These are phyloP conservation scores for Dicyrtomina minuta DNA, from an alignment of 2,888 invertebrate species.

Conservation along the genomic window DNA sequence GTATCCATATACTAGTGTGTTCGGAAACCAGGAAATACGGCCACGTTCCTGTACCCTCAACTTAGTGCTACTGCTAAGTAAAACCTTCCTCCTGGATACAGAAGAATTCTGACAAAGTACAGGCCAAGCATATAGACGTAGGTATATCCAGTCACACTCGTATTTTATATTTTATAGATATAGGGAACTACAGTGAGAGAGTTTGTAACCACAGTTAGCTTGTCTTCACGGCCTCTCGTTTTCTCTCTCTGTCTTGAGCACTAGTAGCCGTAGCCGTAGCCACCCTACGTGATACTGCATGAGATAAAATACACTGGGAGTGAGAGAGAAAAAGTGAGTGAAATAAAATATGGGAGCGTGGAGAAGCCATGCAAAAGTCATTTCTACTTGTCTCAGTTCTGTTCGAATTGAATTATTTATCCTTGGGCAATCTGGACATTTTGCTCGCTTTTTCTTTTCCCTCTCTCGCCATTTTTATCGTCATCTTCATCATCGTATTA, in stretches of 20 bases:
- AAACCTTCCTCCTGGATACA: neutral
- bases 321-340: neutral
- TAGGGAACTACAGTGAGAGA: neutral
- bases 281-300: no score
- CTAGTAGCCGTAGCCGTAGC: neutral
- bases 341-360: neutral
- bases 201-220: no score
- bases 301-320: neutral
- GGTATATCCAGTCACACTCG: no score
- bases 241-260: neutral
- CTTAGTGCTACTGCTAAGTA: no score
- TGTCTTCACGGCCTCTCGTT: no score
- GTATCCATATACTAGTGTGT: neutral
- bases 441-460: conserved; percentile 12
- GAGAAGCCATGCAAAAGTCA: conserved; percentile 1
- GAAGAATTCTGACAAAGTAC: neutral
- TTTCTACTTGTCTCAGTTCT: neutral
- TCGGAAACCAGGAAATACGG: neutral
- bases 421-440: conserved; percentile 30
- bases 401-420: conserved; percentile 28
- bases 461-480: conserved; percentile 26
- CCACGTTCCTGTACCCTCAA: no score
- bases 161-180: neutral
- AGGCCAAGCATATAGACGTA: neutral
- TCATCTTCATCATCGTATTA: conserved; percentile 25